Conservation (phyloP, 2,888 invertebrate species). For the Leptinotarsa peninsularis region DNA sequence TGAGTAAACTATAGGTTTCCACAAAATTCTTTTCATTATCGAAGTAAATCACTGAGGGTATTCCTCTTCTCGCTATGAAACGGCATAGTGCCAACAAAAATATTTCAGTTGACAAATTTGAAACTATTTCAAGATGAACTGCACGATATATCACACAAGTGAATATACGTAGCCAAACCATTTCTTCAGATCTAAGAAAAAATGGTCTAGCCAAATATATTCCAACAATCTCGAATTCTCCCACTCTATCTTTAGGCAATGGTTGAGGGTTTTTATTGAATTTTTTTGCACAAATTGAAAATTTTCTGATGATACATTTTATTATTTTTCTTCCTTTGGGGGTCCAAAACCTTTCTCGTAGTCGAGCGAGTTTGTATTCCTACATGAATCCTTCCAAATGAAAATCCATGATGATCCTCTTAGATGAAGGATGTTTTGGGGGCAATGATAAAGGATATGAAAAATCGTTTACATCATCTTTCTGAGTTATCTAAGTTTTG, state of each 20-base stretch:
- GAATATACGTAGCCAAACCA: not conserved
- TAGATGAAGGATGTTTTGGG: not conserved
- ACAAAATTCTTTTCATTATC: not conserved
- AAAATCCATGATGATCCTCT: not conserved
- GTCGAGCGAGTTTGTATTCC: not conserved
- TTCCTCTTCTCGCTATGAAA: not conserved
- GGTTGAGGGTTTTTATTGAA: not conserved
- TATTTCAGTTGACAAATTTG: not conserved
- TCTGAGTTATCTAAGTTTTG: not conserved
- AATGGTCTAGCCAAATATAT: constrained; percentile 2
- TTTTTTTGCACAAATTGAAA: not conserved
- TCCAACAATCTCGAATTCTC: not conserved
- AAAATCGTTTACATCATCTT: not conserved
- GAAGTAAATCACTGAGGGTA: not conserved
- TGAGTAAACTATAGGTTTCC: too few relatives aligned
- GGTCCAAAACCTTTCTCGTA: not conserved
- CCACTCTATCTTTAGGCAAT: not conserved
- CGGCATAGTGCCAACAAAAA: not conserved
- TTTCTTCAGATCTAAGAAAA: not conserved
- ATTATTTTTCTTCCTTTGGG: not conserved
- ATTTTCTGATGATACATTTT: not conserved
- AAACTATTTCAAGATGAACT: not conserved
- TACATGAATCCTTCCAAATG: not conserved
- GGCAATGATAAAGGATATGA: not conserved
- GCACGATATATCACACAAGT: not conserved